Base-by-base conservation (phyloP, 2,797 vertebrate genomes). In the Parotocinclus haroldoi region DNA sequence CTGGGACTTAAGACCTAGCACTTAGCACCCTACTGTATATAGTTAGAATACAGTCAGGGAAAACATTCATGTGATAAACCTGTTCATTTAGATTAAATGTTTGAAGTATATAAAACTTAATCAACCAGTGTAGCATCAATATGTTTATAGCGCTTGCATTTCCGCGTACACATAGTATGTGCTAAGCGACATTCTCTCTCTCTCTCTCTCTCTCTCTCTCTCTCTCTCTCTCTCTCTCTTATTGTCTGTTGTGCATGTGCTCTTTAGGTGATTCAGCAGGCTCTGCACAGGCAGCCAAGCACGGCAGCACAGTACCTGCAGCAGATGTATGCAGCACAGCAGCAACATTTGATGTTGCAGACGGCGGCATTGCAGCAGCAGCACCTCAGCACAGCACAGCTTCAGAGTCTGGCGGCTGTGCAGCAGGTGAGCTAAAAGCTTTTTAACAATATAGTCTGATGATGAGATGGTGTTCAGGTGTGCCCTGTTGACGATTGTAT, bases 251-350 rank as follows among this genome's bases (percentile, higher is more conserved):
- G 19, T 37, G 10, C 59, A 1, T 37, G 13, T 66, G 51, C 48
- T 42, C 7, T 60, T n/a, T 80, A 97, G 95, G 96, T 98, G 77
- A 96, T 98, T 84, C 96, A 97, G 87, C 96, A 98, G 81, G 95
- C 96, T 0, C 80, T 98, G 70, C 92, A 96, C 82, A 84, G 96
- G 61, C 95, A 96, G 85, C 95, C 95, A 6, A 94, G 90, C 91
- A 96, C 95, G 0, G 96, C 96, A 0, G 96, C 96, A 0, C 96
- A 98, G 89, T 99, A 99, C 87, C 89, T 99, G 82, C 96, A 99
- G 89, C 96, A 98, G 90, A 99, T 99, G 96, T 99, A 99, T 0
- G 96, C 96, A 0, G 96, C 96, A 0, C 96, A 99, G 84, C 96
- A 99, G 85, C 96, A 99, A 87, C 96, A 99, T 80, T 90, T 98